These are phyloP conservation scores for Ennomos fuscantarius DNA, from an alignment of 2,888 invertebrate genomes.

Conservation along the genomic window DNA sequence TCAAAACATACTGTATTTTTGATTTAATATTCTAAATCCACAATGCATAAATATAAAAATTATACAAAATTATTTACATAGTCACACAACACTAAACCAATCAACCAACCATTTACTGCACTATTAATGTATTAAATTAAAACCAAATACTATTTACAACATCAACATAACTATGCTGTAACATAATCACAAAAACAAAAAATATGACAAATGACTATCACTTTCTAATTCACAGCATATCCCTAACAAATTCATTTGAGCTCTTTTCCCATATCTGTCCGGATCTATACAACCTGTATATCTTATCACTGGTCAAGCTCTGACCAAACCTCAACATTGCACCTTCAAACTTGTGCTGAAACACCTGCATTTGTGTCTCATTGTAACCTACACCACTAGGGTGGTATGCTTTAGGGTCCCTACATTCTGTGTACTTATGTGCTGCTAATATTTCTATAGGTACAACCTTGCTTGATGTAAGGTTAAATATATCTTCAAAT, in stretches of 20 bases:
- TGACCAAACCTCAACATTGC: constrained; percentile 81
- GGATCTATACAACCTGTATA: constrained; percentile 75
- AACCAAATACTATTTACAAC: no score
- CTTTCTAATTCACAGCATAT: constrained; percentile 42
- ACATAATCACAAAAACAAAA: not conserved
- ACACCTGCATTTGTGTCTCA: constrained; percentile 76
- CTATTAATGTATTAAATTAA: no score
- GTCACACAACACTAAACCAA: no score
- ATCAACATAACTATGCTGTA: no score
- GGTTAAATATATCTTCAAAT: constrained; percentile 72
- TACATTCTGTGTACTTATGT: constrained; percentile 80
- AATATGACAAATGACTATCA: not conserved
- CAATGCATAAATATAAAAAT: no score
- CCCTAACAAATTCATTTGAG: constrained; percentile 67
- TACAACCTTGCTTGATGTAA: constrained; percentile 58
- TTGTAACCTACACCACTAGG: constrained; percentile 67
- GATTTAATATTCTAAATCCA: no score
- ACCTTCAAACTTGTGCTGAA: constrained; percentile 80
- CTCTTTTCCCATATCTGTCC: constrained; percentile 80
- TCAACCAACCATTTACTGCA: no score
- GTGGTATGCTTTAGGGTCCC: constrained; percentile 67
- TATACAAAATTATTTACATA: no score
- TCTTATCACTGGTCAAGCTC: constrained; percentile 74
- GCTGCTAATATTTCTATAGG: constrained; percentile 68
- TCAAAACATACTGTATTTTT: no score